Base-by-base conservation (phyloP, 2,797 vertebrate species). In the Gymnothorax javanicus region DNA sequence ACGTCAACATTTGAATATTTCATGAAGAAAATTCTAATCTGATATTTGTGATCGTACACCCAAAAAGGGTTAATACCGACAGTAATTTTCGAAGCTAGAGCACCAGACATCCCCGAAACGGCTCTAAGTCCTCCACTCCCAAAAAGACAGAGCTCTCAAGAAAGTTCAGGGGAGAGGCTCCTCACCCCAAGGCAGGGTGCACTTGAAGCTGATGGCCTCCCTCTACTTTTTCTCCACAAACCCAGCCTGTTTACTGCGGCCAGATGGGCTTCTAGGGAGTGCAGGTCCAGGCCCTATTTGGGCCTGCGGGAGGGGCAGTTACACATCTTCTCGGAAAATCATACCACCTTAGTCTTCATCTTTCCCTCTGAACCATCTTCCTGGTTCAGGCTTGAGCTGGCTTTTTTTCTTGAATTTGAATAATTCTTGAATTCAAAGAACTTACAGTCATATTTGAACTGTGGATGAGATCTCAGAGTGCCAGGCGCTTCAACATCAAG, bases 81-180 rank as follows among this genome's bases (percentile, higher is more conserved):
- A 87, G 84, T 81, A 84, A 88, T 90, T 86, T 90, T 90, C 87
- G 88, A 88, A 91, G 75, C 84, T 84, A 89, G 88, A 87, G 89
- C 91, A 88, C 86, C 87, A 89, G 84, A 90, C 90, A 86, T 91
- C 90, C 88, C 87, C 87, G 86, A 88, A 86, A 88, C 91, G 85
- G 82, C 89, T 89, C 83, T 13, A 87, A 12, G 59, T 88, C 88
- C 90, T 90, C 77, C 89, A 88, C 90, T 90, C 84, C 84, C 90
- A 90, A 79, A 89, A 92, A 89, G 25, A 81, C 77, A 25, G 91
- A 88, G 85, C 87, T 58, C 60, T 87, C 86, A 25, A 67, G 75
- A 89, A 91, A 88, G 88, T 90, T 89, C 89, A 86, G 54, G 86
- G 89, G 89, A 91, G 84, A 87, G 86, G 71, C 83, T 90, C 87